Conservation (phyloP, 2,113 vertebrate species). For the Thinocorus orbignyianus region DNA sequence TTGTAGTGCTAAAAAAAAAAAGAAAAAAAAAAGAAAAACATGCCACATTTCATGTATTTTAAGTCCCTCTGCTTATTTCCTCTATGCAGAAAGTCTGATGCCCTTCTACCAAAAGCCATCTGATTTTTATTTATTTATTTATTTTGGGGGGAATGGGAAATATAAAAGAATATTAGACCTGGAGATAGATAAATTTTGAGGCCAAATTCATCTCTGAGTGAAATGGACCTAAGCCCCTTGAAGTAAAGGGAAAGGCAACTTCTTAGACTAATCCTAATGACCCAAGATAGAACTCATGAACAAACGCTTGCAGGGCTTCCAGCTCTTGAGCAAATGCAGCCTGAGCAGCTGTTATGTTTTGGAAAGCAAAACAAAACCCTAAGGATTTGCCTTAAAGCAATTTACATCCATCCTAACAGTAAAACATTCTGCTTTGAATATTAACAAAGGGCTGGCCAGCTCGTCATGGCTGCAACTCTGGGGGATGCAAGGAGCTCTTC, state of each 20-base stretch:
- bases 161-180: not conserved
- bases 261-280: slow-evolving; percentile 33
- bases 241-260: not conserved
- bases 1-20: not conserved
- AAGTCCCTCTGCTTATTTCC: not conserved
- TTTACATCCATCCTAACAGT: not conserved
- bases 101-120: not conserved
- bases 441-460: not conserved
- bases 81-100: not conserved
- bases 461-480: not conserved
- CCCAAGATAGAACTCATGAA: not conserved
- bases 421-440: not conserved
- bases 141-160: not conserved
- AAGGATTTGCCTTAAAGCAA: slow-evolving; percentile 20
- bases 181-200: not conserved
- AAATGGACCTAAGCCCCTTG: not conserved
- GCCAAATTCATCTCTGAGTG: not conserved
- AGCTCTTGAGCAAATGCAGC: not conserved
- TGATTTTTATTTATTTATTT: not conserved
- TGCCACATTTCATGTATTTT: not conserved
- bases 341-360: slow-evolving; percentile 21
- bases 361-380: slow-evolving; percentile 17
- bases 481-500: fast-evolving
- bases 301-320: not conserved
- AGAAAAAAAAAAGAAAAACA: not conserved